Base-by-base conservation (phyloP, 2,888 invertebrate genomes). In the Monoplex corrugatus region DNA sequence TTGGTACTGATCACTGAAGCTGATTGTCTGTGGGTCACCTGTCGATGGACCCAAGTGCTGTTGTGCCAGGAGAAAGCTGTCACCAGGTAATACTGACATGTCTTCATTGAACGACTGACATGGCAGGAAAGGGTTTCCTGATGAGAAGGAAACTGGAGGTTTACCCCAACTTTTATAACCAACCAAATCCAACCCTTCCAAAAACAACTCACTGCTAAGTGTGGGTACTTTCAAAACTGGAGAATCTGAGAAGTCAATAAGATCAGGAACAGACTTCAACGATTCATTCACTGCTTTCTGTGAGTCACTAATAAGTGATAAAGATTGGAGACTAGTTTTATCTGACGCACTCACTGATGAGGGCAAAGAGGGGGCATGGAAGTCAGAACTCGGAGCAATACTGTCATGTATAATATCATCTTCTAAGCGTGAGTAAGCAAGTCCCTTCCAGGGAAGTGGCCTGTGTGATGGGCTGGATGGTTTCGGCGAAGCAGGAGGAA, bases 151-250 rank as follows among this genome's bases (percentile, higher is more conserved):
- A 44, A 89, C 75, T 35, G 83, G 45, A 13, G 87, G 40, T 28
- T 87, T 78, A 40, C 40, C 45, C 32, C 87, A 44, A 50, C 85
- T 8, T 8, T 86, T 38, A n/a, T 82, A 72, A 50, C 88, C 87
- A 75, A 50, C 16, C 13, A 44, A 63, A 80, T 89, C 91, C 72
- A 90, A 68, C 86, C 89, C 91, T 82, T 89, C 91, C 45, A 91
- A 38, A 45, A 78, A 82, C 44, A 91, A 38, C 75, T 89, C 90
- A 32, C 87, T 72, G 16, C 13, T 28, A 13, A 19, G 32, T 5
- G 38, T 0, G 1, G 84, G 35, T 28, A 38, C 32, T 28, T 38
- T 44, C 84, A 84, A 13, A 50, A 57, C 57, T 1, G 84, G 84
- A 28, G 84, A 84, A 38, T 57, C 57, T 10, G 84, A 84, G 13